Base-by-base conservation (phyloP, 1,140 invertebrate species). In the Carposina sasakii region DNA sequence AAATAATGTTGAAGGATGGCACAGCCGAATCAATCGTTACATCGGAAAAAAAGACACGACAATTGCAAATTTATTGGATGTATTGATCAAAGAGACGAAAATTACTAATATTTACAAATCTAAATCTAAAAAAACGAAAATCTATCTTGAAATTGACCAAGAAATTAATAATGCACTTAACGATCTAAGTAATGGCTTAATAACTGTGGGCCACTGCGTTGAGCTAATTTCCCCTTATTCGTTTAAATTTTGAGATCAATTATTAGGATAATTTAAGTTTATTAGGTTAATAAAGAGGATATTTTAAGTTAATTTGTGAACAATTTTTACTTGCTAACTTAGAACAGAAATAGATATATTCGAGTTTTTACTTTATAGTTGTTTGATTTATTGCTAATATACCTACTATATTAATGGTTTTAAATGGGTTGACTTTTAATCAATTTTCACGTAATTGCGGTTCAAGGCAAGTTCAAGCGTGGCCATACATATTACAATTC, bases 1-100 rank as follows among this genome's bases (percentile, higher is more conserved):
- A 20, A 51, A 51, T 17, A 42, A 51, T 19, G 16, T 51, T 26
- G 48, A 51, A 28, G 31, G 40, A 15, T 44, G 40, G 48, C 48
- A 51, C 20, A 19, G 21, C 9, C 34, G 28, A 26, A 42, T 51
- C 17, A 51, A 36, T 33, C 10, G 40, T 24, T 51, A 20, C 26
- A 24, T 51, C 16, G 48, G 30, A 24, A 19, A 24, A 20, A 51
- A 8, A 16, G 22, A 26, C 17, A 39, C 48, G 20, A 26, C 36
- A 15, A 16, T 49, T 12, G 47, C 33, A 28, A 34, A 49, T 21
- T 15, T 49, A 15, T 13, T 49, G 22, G 47, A 49, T 8, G 28
- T 49, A 9, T 49, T 49, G 23, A 21, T 13, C 13, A 4, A 36
- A 13, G 33, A 36, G 19, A 36, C n/a, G 10, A 16, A 16, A 10